These are phyloP conservation scores for Agraylea sexmaculata DNA, from an alignment of 1,140 invertebrate species.

Conservation along the genomic window DNA sequence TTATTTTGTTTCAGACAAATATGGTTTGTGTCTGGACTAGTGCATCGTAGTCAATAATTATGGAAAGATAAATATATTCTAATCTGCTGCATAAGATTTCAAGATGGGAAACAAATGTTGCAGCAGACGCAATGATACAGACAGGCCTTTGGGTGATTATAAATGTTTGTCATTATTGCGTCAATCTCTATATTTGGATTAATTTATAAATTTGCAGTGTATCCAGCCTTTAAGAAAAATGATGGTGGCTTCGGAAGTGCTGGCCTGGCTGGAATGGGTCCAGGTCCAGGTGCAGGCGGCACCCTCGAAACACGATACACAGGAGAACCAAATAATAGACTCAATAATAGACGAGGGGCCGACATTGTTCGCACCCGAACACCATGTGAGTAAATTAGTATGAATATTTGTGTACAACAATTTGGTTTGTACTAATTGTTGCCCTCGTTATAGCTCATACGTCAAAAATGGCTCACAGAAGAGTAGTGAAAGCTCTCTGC, in stretches of 20 bases:
- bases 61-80: too few species aligned
- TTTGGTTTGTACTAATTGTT: conserved; percentile 4
- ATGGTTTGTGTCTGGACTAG: too few species aligned
- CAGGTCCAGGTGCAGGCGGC: conserved; percentile 44
- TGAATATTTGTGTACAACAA: background rate
- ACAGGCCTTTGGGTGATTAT: conserved; percentile 41
- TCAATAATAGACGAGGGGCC: conserved; percentile 43
- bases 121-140: conserved; percentile 60
- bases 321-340: conserved; percentile 62
- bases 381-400: conserved; percentile 44
- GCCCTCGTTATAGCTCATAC: conserved; percentile 20
- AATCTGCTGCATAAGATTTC: too few species aligned
- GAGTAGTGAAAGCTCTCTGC: conserved; percentile 82
- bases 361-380: conserved; percentile 59
- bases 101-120: conserved; percentile 61
- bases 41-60: too few species aligned
- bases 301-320: conserved; percentile 63
- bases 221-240: conserved; percentile 53
- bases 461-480: conserved; percentile 27
- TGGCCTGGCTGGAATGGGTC: conserved; percentile 35
- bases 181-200: background rate
- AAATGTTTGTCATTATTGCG: conserved; percentile 1
- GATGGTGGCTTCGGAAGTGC: conserved; percentile 45
- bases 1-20: too few species aligned
- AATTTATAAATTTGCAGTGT: too few species aligned